Evolutionary conservation across 1,140 invertebrate species (phyloP).

Genomic region (Phymastichus coffea): DNA sequence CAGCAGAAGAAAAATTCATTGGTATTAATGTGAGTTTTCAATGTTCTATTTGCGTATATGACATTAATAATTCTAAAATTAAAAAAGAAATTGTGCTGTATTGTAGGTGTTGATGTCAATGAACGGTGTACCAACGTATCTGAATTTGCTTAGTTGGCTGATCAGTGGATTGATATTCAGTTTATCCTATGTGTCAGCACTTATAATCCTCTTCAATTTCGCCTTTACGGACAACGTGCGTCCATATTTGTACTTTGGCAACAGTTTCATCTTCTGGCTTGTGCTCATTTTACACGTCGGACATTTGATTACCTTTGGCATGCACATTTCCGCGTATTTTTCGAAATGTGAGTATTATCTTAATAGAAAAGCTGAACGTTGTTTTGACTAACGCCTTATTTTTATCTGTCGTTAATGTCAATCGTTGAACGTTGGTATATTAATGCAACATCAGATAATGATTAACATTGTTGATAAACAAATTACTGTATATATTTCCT

Average conservation of each 20-base stretch:
- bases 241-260: slow-evolving; percentile 47
- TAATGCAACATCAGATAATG: too few relatives aligned
- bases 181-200: slow-evolving; percentile 40
- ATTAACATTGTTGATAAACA: too few relatives aligned
- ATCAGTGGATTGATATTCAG: slow-evolving; percentile 45
- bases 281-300: slow-evolving; percentile 42
- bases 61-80: neutral
- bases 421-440: too few relatives aligned
- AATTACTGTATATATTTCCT: too few relatives aligned
- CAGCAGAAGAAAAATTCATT: slow-evolving; percentile 50
- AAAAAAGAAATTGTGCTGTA: too few relatives aligned
- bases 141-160: slow-evolving; percentile 52
- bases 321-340: slow-evolving; percentile 51
- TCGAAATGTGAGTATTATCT: slow-evolving; percentile 39
- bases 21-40: slow-evolving; percentile 48
- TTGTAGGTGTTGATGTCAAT: slow-evolving; percentile 50
- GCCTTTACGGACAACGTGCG: slow-evolving; percentile 41
- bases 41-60: neutral
- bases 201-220: slow-evolving; percentile 45
- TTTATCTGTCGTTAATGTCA: neutral
- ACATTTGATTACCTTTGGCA: slow-evolving; percentile 48
- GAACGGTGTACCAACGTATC: slow-evolving; percentile 47
- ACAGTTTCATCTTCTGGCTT: slow-evolving; percentile 51
- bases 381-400: neutral
- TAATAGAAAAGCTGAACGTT: neutral